A percentile compares a stretch with the other conserved stretches of the same genome.
phyloP scores from a whole-genome alignment of 2,113 vertebrate species.

The Odocoileus hemionus region DNA sequence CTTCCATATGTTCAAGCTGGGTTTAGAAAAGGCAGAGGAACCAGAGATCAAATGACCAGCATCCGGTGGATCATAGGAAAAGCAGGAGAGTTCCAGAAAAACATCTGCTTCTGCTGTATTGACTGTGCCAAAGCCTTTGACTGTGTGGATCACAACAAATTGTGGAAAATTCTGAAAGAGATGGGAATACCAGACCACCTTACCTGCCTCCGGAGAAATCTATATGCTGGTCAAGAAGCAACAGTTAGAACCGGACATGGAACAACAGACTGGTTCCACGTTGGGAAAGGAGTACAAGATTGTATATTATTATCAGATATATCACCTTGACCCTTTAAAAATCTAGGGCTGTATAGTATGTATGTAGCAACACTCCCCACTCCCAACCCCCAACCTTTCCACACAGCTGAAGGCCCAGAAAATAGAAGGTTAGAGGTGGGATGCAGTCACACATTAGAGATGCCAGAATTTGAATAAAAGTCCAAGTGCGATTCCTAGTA shows the following conservation, averaged over 20 bases:
- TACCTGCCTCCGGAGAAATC: neutral
- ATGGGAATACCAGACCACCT: neutral
- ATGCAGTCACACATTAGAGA: conserved; percentile 26
- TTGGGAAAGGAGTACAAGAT: neutral
- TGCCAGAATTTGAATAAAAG: conserved; percentile 52
- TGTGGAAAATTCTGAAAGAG: neutral
- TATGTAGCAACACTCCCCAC: neutral
- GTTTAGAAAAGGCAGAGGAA: neutral
- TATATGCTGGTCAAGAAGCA: neutral
- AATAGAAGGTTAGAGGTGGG: conserved; percentile 27
- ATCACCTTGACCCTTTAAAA: conserved; percentile 50
- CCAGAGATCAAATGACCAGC: neutral
- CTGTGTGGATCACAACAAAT: neutral
- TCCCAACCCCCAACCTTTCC: neutral
- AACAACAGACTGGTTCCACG: neutral
- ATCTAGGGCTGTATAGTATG: conserved; percentile 15
- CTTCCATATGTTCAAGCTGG: neutral
- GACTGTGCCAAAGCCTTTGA: neutral
- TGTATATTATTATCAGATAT: neutral
- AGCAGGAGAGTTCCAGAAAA: neutral
- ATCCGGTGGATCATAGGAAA: neutral
- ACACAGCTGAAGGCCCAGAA: conserved; percentile 4
- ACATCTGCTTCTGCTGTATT: neutral
- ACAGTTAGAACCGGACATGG: neutral
- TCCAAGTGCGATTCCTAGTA: conserved; percentile 1